phyloP scores from a whole-genome alignment of 2,888 invertebrate species.

The Cremastinae sp. region DNA sequence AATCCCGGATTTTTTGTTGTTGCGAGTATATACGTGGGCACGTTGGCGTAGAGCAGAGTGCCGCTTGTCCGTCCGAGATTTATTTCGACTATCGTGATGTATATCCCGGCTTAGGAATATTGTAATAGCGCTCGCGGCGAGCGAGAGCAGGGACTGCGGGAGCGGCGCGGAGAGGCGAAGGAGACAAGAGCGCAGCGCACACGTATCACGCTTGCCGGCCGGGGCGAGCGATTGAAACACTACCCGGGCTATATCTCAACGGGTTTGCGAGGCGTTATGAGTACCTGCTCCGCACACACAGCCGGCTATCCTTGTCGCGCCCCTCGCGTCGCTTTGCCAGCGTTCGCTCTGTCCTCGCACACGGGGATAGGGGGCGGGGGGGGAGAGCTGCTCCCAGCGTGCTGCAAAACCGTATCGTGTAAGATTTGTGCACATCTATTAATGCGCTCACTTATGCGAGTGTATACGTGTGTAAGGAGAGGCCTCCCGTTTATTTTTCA shows the following conservation, averaged over 20 bases:
- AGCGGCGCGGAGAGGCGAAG: neutral
- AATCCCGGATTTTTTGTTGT: neutral
- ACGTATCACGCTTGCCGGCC: conserved; percentile 75
- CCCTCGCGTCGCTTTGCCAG: conserved; percentile 8
- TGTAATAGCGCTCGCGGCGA: conserved; percentile 74
- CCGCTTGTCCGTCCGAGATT: conserved; percentile 78
- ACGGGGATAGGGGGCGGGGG: too few relatives aligned
- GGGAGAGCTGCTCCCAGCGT: conserved; percentile 35
- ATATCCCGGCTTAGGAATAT: conserved; percentile 78
- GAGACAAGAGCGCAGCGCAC: conserved; percentile 27
- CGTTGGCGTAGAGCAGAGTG: conserved; percentile 63
- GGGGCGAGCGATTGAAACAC: conserved; percentile 77
- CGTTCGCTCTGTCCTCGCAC: neutral
- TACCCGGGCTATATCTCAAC: conserved; percentile 79
- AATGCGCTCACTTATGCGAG: neutral
- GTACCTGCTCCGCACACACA: conserved; percentile 75
- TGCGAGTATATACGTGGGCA: neutral
- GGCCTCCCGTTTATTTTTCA: too few relatives aligned
- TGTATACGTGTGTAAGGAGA: conserved; percentile 27
- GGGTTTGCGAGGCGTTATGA: conserved; percentile 78
- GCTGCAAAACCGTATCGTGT: conserved; percentile 24
- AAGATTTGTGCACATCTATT: conserved; percentile 10
- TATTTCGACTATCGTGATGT: conserved; percentile 79
- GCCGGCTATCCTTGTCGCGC: conserved; percentile 43
- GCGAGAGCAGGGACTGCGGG: conserved; percentile 40